Percentiles rank a stretch among this genome's conserved stretches.
Conservation (phyloP, 2,797 vertebrate species). For the Sorex maritimensis region DNA sequence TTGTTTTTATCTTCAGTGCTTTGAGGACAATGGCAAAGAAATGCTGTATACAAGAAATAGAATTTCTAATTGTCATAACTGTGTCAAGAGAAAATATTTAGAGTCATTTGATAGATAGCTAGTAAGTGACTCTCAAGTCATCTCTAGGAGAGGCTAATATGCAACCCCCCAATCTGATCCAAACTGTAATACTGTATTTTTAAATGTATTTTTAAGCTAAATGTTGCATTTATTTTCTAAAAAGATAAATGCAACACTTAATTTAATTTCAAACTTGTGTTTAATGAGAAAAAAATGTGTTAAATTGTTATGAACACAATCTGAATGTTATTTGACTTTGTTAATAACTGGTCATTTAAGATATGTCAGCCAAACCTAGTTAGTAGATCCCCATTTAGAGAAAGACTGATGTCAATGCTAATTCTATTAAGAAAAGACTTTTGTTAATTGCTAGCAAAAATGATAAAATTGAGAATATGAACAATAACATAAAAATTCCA, state of each 20-base stretch:
- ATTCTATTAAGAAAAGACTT: background rate
- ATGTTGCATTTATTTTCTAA: background rate
- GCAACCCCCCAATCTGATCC: fast-evolving
- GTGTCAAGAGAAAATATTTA: background rate
- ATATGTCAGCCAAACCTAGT: background rate
- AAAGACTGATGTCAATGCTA: background rate
- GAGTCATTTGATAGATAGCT: slow-evolving; percentile 2
- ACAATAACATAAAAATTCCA: background rate
- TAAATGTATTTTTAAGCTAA: slow-evolving; percentile 28
- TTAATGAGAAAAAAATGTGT: slow-evolving; percentile 8
- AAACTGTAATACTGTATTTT: slow-evolving; percentile 43
- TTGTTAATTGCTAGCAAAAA: slow-evolving; percentile 18
- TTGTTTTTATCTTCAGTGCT: background rate
- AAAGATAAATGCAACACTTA: background rate
- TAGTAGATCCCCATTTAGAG: background rate
- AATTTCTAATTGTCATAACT: background rate
- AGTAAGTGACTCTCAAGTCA: background rate
- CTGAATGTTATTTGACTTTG: slow-evolving; percentile 3
- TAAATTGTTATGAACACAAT: background rate
- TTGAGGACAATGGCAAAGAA: slow-evolving; percentile 29
- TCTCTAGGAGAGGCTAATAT: background rate
- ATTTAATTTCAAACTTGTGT: background rate
- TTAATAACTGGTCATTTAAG: background rate
- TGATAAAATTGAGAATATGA: background rate
- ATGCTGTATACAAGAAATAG: background rate